These are phyloP conservation scores for Pungitius pungitius DNA, from an alignment of 2,113 vertebrate genomes.

Conservation along the genomic window DNA sequence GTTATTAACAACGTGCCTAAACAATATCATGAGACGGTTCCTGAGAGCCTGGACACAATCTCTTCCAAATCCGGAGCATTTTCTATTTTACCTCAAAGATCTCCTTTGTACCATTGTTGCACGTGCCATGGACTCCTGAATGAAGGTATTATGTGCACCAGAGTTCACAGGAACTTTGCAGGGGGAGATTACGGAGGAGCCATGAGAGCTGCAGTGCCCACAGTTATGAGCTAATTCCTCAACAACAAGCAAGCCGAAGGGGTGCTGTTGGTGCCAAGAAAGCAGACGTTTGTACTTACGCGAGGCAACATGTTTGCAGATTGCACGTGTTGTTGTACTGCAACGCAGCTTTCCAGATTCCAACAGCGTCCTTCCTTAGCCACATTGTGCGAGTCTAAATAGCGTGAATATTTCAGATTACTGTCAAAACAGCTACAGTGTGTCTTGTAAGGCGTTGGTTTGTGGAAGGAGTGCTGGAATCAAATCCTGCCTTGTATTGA, in stretches of 20 bases:
- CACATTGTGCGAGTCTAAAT: neutral
- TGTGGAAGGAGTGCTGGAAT: neutral
- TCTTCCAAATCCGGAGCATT: constrained; percentile 1
- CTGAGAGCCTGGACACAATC: neutral
- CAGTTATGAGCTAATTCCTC: constrained; percentile 64
- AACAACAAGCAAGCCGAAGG: constrained; percentile 29
- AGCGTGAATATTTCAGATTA: neutral
- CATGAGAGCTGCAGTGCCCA: constrained; percentile 38
- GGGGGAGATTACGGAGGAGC: constrained; percentile 60
- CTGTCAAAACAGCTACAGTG: constrained; percentile 8
- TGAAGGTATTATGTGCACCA: constrained; percentile 53
- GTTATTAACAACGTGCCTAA: neutral
- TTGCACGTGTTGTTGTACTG: constrained; percentile 4
- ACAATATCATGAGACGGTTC: neutral
- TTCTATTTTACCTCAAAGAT: constrained; percentile 28
- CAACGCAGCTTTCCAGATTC: constrained; percentile 24
- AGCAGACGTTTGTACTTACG: constrained; percentile 8
- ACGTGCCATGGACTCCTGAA: constrained; percentile 47
- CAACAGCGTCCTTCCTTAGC: neutral
- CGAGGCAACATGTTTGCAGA: no score
- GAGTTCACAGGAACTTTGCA: constrained; percentile 69
- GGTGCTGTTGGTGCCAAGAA: constrained; percentile 10
- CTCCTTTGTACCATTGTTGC: constrained; percentile 33
- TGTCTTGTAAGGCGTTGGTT: neutral
- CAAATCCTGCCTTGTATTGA: neutral